Conservation (phyloP, 2,113 vertebrate species). For the Noturus placidus region DNA sequence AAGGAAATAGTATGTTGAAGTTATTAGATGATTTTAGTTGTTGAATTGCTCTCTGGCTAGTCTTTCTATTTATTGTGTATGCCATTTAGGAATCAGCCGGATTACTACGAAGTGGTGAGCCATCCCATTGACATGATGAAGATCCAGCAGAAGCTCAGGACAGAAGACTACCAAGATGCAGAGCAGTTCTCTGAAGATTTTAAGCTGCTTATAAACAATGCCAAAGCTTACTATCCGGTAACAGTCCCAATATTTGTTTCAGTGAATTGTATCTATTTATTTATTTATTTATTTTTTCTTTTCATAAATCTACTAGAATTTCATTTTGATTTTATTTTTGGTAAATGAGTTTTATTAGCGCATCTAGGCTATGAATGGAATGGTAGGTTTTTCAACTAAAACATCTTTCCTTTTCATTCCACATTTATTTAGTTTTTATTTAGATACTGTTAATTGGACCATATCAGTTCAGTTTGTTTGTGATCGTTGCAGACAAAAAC, state of each 20-base stretch:
- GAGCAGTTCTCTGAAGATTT: conserved; percentile 91
- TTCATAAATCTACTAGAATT: neutral
- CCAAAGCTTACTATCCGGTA: conserved; percentile 95
- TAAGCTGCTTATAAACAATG: conserved; percentile 95
- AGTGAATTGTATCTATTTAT: neutral
- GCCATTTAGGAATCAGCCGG: conserved; percentile 85
- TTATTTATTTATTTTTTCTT: neutral
- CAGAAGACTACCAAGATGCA: conserved; percentile 94
- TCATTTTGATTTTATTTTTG: neutral
- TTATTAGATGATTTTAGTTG: neutral
- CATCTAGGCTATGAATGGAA: neutral
- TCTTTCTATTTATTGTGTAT: neutral
- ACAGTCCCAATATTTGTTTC: neutral
- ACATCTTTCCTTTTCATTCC: neutral
- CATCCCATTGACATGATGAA: conserved; percentile 98
- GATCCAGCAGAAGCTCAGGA: conserved; percentile 95
- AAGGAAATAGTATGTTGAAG: neutral
- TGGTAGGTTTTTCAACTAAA: neutral
- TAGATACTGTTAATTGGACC: neutral
- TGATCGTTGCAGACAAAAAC: too few relatives aligned
- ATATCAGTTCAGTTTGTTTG: too few relatives aligned
- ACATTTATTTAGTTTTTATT: neutral
- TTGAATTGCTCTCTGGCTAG: neutral
- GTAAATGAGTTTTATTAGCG: neutral
- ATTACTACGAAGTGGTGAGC: conserved; percentile 95